These are phyloP conservation scores for Lepilemur ruficaudatus DNA, from an alignment of 2,797 vertebrate species.

Conservation along the genomic window DNA sequence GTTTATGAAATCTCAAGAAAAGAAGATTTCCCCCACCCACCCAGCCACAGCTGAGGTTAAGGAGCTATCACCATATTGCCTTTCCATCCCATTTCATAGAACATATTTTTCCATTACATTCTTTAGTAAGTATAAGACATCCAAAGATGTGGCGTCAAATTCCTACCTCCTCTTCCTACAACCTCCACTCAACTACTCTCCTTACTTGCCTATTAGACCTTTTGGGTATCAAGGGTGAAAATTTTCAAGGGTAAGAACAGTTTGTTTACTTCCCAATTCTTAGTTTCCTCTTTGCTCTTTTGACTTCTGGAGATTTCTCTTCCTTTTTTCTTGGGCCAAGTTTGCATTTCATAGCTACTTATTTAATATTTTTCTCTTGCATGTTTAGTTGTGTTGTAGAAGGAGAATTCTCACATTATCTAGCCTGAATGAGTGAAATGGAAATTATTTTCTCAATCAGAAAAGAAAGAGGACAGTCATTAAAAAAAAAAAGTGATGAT, in stretches of 20 bases:
- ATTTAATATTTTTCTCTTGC: background rate
- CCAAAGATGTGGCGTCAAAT: background rate
- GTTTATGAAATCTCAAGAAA: slow-evolving; percentile 23
- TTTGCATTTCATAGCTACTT: background rate
- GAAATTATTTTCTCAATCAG: background rate
- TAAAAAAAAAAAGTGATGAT: background rate
- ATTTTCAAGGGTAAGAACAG: background rate
- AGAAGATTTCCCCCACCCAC: background rate
- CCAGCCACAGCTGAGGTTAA: background rate
- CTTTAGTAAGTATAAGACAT: background rate
- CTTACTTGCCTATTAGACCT: background rate
- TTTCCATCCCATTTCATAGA: too few relatives aligned
- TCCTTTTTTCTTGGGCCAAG: background rate
- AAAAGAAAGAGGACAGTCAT: background rate
- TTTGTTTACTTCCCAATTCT: background rate
- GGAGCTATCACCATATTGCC: too few relatives aligned
- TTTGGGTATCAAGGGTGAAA: background rate
- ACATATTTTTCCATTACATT: background rate
- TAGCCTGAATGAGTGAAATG: background rate
- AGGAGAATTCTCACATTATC: background rate
- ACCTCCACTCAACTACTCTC: background rate
- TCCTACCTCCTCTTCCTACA: background rate
- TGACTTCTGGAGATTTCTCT: background rate
- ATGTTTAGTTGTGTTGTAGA: background rate
- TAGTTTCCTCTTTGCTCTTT: slow-evolving; percentile 6